phyloP scores from a whole-genome alignment of 1,140 invertebrate species.

The Lineus longissimus region DNA sequence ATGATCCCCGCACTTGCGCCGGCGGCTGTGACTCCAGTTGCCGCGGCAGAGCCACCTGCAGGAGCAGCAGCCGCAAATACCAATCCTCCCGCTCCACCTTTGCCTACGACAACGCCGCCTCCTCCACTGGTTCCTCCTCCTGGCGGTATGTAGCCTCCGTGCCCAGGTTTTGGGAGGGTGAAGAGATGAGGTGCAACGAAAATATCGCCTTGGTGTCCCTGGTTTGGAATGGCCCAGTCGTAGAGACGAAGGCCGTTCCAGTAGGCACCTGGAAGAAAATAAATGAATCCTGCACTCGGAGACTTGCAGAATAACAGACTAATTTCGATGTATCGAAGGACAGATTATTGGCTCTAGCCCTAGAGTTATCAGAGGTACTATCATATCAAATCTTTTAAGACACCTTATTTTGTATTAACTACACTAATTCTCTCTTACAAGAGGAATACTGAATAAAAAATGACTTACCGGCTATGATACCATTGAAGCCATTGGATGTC shows the following conservation, averaged over 20 bases:
- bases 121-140: slow-evolving; percentile 10
- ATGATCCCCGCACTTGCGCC: slow-evolving; percentile 31
- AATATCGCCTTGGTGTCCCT: background rate
- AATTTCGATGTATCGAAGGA: background rate
- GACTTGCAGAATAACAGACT: background rate
- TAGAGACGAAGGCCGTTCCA: slow-evolving; percentile 30
- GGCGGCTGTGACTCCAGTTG: background rate
- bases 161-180: background rate
- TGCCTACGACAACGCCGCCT: background rate
- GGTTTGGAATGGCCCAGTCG: slow-evolving; percentile 10
- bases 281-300: too few relatives aligned
- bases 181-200: background rate
- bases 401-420: too few relatives aligned
- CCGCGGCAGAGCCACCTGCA: background rate
- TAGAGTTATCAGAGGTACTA: background rate
- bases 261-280: slow-evolving; percentile 26
- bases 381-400: too few relatives aligned
- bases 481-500: slow-evolving; percentile 29
- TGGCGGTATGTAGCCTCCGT: slow-evolving; percentile 11
- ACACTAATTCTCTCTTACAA: too few relatives aligned
- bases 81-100: background rate
- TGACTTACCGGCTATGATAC: slow-evolving; percentile 41
- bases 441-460: too few relatives aligned
- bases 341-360: background rate
- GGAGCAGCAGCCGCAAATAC: background rate